Conservation (phyloP, 2,888 invertebrate species). For the Balanococcus diminutus region DNA sequence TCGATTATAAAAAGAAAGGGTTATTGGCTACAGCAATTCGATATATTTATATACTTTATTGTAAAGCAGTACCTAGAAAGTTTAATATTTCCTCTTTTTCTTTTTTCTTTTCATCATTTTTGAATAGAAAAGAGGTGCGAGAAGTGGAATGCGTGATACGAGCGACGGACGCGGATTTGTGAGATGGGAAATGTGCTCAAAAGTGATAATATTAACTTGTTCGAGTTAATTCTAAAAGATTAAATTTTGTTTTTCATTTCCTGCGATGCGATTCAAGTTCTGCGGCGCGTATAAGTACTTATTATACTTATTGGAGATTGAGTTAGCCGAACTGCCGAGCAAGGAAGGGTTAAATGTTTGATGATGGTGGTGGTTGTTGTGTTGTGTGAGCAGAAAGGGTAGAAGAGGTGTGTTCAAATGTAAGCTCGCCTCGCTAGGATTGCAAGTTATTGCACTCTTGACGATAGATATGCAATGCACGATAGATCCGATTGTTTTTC, state of each 20-base stretch:
- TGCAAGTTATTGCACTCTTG: neutral
- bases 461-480: neutral
- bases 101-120: neutral
- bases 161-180: neutral
- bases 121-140: neutral
- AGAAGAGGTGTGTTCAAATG: neutral
- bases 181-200: neutral
- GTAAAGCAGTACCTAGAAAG: neutral
- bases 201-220: neutral
- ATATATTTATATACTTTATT: neutral
- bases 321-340: neutral
- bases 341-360: neutral
- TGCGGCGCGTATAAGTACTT: neutral
- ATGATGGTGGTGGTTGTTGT: too few species aligned
- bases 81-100: neutral
- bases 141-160: too few species aligned
- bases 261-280: neutral
- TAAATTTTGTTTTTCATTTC: constrained; percentile 24
- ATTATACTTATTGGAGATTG: neutral
- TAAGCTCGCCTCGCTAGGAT: neutral
- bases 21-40: neutral
- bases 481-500: too few species aligned
- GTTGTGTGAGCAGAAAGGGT: neutral
- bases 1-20: neutral
- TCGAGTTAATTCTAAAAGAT: constrained; percentile 26